Evolutionary conservation across 1,140 invertebrate species (phyloP).

Genomic region (Periplaneta americana): DNA sequence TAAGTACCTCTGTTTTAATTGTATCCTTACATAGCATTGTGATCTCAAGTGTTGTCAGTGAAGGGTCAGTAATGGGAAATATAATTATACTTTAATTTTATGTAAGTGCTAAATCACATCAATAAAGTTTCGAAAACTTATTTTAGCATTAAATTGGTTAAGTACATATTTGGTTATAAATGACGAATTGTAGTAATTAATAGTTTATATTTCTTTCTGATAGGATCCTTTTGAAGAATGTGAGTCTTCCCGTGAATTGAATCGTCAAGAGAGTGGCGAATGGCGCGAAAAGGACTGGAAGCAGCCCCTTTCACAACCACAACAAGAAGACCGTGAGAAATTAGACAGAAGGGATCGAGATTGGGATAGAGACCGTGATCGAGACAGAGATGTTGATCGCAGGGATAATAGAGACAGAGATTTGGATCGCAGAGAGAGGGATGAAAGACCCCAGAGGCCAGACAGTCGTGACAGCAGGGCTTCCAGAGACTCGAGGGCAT

Average conservation of each 20-base stretch:
- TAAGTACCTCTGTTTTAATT: not conserved
- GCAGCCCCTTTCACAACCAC: not conserved
- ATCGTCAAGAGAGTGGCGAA: constrained; percentile 30
- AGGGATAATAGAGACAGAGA: constrained; percentile 26
- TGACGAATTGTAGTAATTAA: too few relatives aligned
- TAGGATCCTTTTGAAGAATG: constrained; percentile 46
- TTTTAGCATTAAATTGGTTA: too few relatives aligned
- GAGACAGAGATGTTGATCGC: constrained; percentile 24
- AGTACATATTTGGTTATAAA: too few relatives aligned
- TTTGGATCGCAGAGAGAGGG: constrained; percentile 33
- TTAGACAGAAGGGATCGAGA: constrained; percentile 23
- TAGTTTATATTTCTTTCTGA: constrained; percentile 28
- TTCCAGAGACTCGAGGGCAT: constrained; percentile 48
- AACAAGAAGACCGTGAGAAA: constrained; percentile 13
- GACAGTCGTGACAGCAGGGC: constrained; percentile 45
- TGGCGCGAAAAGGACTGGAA: constrained; percentile 29
- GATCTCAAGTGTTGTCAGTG: too few relatives aligned
- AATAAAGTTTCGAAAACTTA: too few relatives aligned
- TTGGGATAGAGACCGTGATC: constrained; percentile 12
- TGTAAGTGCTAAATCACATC: too few relatives aligned
- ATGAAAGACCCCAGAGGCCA: constrained; percentile 48
- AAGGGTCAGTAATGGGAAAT: too few relatives aligned
- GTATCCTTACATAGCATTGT: not conserved
- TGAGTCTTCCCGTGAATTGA: constrained; percentile 26
- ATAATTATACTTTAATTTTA: too few relatives aligned